phyloP scores from a whole-genome alignment of 2,113 vertebrate genomes.

The Lamprologus sp. region DNA sequence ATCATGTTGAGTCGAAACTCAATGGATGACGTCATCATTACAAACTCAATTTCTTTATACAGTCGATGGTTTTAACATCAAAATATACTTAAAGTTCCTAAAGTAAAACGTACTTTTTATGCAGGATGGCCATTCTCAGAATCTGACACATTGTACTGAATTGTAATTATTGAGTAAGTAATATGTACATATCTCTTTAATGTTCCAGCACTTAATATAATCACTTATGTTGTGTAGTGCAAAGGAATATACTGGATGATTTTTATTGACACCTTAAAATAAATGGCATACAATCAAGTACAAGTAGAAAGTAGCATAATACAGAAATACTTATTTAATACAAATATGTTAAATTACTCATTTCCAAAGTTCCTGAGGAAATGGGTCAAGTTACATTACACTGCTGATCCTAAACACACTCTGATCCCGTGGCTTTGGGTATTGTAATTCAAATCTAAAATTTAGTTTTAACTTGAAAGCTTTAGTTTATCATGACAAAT shows the following conservation, averaged over 20 bases:
- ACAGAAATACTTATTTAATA: neutral
- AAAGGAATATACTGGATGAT: neutral
- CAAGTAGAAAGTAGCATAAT: neutral
- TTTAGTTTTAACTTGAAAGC: neutral
- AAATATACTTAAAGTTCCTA: neutral
- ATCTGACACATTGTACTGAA: neutral
- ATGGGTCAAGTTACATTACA: neutral
- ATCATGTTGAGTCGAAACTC: neutral
- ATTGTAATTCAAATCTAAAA: neutral
- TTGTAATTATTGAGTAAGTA: neutral
- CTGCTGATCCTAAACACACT: neutral
- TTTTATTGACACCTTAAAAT: neutral
- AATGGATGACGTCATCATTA: too few relatives aligned
- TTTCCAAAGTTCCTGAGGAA: neutral
- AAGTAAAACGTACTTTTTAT: neutral
- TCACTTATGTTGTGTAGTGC: neutral
- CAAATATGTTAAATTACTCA: neutral
- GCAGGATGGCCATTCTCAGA: neutral
- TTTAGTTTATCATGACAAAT: neutral
- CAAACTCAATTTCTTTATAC: neutral
- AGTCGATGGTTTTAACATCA: neutral
- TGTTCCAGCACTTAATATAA: neutral
- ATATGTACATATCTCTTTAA: neutral
- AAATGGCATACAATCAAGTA: neutral
- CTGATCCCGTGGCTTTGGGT: neutral